Evolutionary conservation across 2,797 vertebrate species (phyloP), one percentile per base, ranked within the genome.

Genomic region (Peromyscus aztecus): DNA sequence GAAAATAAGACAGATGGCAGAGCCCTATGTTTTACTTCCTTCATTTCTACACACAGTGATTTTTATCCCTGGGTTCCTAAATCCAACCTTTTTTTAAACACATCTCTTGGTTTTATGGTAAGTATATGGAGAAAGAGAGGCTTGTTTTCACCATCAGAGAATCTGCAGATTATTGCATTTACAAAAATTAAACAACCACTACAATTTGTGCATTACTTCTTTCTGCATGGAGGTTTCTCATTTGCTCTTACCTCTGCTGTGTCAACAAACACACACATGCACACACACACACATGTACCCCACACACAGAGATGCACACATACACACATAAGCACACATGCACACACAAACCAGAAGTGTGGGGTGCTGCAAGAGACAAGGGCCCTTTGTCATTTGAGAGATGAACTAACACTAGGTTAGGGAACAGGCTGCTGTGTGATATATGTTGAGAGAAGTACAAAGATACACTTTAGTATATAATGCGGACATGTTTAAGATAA

Each of bases 31-130:
- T 82, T 23, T 23, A 16, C 88, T 67, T 95, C 59, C 85, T 77
- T 10, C 77, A 2, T 52, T 49, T 65, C 61, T 37, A n/a, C 9
- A n/a, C 12, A 46, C 37, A 49, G 76, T 52, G n/a, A 89, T 43
- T 43, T 71, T 71, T n/a, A 87, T 92, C 76, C 27, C 78, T 90
- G 65, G n/a, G 7, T 83, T 90, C 65, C 49, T 90, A 80, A 23
- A 57, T 34, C 13, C 40, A 87, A 84, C 31, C n/a, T 89, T 43
- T 87, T 93, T 90, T 40, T 29, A 90, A 92, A 27, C 17, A 2
- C 57, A 46, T 40, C 49, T 78, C n/a, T 59, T 65, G 24, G n/a
- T 21, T 27, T 61, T 93, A 57, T 1, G 23, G 37, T 43, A 89
- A 24, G 52, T 59, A 0, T 49, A 37, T 27, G 16, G 75, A 80